Base-by-base conservation (phyloP, 1,140 invertebrate species). In the Carposina sasakii region DNA sequence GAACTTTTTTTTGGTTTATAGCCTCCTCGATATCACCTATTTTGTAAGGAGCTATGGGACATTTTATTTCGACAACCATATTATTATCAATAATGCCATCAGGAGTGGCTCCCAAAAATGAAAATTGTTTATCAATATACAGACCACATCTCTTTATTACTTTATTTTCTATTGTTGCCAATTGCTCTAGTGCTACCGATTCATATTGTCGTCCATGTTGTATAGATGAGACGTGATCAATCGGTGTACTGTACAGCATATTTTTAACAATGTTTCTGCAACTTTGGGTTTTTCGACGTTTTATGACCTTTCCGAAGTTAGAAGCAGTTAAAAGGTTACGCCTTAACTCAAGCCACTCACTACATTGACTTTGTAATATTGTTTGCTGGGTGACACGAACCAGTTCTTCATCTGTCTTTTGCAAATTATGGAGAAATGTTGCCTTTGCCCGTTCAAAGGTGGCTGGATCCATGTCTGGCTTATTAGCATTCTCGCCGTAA, bases 121-220 rank as follows among this genome's bases (percentile, higher is more conserved):
- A n/a, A n/a, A n/a, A n/a, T n/a, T n/a, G n/a, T 41, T 22, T 0
- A 39, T 48, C 46, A 20, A 48, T 23, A 15, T 17, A 37, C n/a
- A 48, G 26, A 10, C 46, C 46, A 19, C 46, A 54, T 8, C 17
- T 42, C n/a, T 23, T 16, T 5, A 49, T 48, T 16, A 3, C 24
- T 31, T 43, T 48, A 20, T 48, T 33, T 26, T 34, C 20, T 19
- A 34, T 12, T 33, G 33, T 33, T 24, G 42, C 39, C 3, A 54
- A 40, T 15, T 54, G 34, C 9, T 13, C 16, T 13, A 42, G 17
- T 28, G 52, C 46, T 17, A 19, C 33, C 12, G 31, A 19, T 43
- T 54, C 45, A 28, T 49, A 42, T 15, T 49, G 22, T 26, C 21
- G 34, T 12, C 52, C 37, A 49, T 54, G 41, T 15, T 23, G 19